Evolutionary conservation across 2,888 invertebrate genomes (phyloP), one percentile per base, ranked within the genome.

Genomic region (Acrocera orbiculus): DNA sequence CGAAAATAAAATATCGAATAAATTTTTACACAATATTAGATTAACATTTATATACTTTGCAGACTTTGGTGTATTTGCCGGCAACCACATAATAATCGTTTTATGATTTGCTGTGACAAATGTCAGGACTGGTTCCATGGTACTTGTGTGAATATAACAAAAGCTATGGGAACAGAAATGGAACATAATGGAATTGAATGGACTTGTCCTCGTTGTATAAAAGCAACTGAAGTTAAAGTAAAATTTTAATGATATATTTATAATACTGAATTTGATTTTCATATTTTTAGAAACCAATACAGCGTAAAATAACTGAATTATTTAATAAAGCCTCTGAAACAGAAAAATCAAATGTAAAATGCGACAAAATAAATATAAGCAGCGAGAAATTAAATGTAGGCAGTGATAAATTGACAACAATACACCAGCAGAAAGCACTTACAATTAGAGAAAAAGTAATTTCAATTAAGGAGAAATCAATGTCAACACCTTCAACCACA

Each of bases 51-150:
- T 35, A 34, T 29, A n/a, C n/a, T n/a, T n/a, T 22, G 27, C 43
- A 71, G 85, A 53, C 63, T 92, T 33, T 93, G 93, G 90, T 93
- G 93, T 57, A 82, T 93, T 52, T 93, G 93, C 53, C 78, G 79
- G 46, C 85, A 87, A 52, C 93, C 93, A 1, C 90, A 92, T 56
- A 87, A 90, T 50, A 89, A 92, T 58, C 67, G 90, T 34, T 93
- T 95, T 54, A 95, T 95, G 93, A 93, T 93, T 48, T 89, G 89
- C 56, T 95, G 95, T 57, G 93, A 95, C 58, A 70, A 73, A 10
- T 95, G 93, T 55, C 85, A 89, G 54, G 90, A 93, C 53, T 95
- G 93, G 93, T 95, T 87, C 56, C 93, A 95, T 54, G 93, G 93
- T n/a, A 85, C 82, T 52, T 95, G 93, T 62, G 92, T 95, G 10